phyloP scores from a whole-genome alignment of 1,140 invertebrate species.

The Lordiphosa collinella region DNA sequence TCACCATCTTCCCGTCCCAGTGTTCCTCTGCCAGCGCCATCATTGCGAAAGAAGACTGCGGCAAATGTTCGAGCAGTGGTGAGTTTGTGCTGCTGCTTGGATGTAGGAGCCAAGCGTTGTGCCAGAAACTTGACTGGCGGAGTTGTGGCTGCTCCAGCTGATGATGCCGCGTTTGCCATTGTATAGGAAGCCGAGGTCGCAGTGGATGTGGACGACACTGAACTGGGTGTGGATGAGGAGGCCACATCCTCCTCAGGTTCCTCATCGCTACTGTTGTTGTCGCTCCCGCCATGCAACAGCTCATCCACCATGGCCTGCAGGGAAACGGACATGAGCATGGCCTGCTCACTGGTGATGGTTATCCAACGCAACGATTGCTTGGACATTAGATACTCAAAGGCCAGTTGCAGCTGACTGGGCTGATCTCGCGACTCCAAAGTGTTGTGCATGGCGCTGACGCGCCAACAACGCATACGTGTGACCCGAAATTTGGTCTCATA shows the following conservation, averaged over 20 bases:
- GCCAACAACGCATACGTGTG: conserved; percentile 97
- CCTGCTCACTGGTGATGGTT: conserved; percentile 92
- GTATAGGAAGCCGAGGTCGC: conserved; percentile 34
- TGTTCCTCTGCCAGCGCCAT: conserved; percentile 80
- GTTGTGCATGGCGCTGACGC: conserved; percentile 92
- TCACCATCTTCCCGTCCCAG: conserved; percentile 79
- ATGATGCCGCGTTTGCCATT: conserved; percentile 19
- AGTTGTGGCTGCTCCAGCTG: conserved; percentile 46
- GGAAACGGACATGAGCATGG: conserved; percentile 96
- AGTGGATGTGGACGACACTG: conserved; percentile 78
- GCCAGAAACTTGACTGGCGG: conserved; percentile 78
- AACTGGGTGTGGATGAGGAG: conserved; percentile 53
- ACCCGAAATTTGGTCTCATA: conserved; percentile 94
- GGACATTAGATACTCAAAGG: conserved; percentile 97
- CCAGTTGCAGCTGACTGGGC: conserved; percentile 83
- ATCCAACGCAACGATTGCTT: conserved; percentile 96
- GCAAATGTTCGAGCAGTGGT: conserved; percentile 79
- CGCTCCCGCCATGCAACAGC: conserved; percentile 83
- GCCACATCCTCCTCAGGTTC: conserved; percentile 32
- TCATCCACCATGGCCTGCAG: conserved; percentile 97
- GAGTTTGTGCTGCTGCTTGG: conserved; percentile 75
- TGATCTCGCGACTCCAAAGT: conserved; percentile 80
- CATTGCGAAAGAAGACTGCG: conserved; percentile 83
- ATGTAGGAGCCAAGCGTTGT: conserved; percentile 50
- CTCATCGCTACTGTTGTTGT: conserved; percentile 45